phyloP scores from a whole-genome alignment of 2,888 invertebrate genomes.

The Ashinkailepas kermadecensis region DNA sequence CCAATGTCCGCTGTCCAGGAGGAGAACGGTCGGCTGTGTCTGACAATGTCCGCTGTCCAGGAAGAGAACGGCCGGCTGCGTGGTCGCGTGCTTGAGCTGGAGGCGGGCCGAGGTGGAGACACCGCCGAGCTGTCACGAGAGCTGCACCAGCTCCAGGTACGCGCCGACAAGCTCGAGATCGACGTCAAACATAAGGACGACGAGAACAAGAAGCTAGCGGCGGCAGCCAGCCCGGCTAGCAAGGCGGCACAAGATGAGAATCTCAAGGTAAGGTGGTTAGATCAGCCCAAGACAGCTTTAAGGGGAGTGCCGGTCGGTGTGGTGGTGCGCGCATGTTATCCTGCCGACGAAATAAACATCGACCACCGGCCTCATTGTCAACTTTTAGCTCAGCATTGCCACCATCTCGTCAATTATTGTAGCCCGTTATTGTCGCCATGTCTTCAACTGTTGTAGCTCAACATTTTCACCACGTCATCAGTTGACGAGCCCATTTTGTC shows the following conservation, averaged over 20 bases:
- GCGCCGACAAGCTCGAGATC: conserved; percentile 30
- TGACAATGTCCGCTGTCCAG: not conserved
- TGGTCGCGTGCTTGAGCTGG: conserved; percentile 38
- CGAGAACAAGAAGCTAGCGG: not conserved
- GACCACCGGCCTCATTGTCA: no score
- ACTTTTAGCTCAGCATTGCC: no score
- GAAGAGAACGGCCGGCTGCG: conserved; percentile 82
- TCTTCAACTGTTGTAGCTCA: no score
- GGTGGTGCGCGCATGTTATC: no score
- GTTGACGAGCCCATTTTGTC: no score
- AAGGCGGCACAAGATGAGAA: conserved; percentile 33
- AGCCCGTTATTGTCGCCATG: no score
- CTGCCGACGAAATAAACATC: no score
- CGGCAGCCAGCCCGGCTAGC: conserved; percentile 24
- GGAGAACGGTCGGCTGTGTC: not conserved
- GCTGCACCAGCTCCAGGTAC: conserved; percentile 28
- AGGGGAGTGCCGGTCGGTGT: no score
- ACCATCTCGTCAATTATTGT: no score
- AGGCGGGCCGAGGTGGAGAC: conserved; percentile 35
- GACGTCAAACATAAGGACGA: conserved; percentile 29
- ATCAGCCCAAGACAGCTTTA: no score
- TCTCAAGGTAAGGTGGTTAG: conserved; percentile 28
- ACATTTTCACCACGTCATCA: no score
- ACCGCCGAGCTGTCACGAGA: conserved; percentile 31
- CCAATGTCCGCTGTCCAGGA: not conserved